Evolutionary conservation across 2,888 invertebrate genomes (phyloP).

Genomic region (Mythimna lalbum): DNA sequence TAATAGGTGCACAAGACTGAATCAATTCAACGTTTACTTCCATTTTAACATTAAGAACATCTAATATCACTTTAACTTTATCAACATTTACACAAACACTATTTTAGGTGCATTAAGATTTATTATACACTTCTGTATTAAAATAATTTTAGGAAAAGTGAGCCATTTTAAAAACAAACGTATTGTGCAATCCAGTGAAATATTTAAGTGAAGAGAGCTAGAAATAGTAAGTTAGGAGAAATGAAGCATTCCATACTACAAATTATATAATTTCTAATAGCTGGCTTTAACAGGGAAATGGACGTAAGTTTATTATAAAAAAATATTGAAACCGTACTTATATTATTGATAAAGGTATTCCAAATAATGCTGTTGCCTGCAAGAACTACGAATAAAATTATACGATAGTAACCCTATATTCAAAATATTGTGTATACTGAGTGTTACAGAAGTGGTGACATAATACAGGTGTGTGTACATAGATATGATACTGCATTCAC

Average conservation of each 20-base stretch:
- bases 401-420: constrained; percentile 69
- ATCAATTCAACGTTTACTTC: constrained; percentile 69
- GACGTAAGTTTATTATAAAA: constrained; percentile 81
- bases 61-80: constrained; percentile 69
- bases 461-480: constrained; percentile 70
- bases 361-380: constrained; percentile 75
- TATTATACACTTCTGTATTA: constrained; percentile 78
- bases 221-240: constrained; percentile 88
- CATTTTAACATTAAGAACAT: constrained; percentile 73
- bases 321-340: constrained; percentile 76
- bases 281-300: constrained; percentile 91
- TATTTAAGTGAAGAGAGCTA: constrained; percentile 88
- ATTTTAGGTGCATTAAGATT: constrained; percentile 82
- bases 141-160: constrained; percentile 88
- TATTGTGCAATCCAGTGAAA: constrained; percentile 90
- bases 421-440: constrained; percentile 76
- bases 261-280: constrained; percentile 87
- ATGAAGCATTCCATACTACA: constrained; percentile 90
- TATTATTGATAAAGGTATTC: constrained; percentile 68
- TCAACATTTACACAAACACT: constrained; percentile 80
- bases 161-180: constrained; percentile 90
- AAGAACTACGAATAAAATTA: constrained; percentile 73
- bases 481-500: constrained; percentile 70
- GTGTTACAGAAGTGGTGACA: constrained; percentile 76
- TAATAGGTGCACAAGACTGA: constrained; percentile 78